These are phyloP conservation scores for Cichladusa arquata DNA, from an alignment of 2,113 vertebrate species.

Conservation along the genomic window DNA sequence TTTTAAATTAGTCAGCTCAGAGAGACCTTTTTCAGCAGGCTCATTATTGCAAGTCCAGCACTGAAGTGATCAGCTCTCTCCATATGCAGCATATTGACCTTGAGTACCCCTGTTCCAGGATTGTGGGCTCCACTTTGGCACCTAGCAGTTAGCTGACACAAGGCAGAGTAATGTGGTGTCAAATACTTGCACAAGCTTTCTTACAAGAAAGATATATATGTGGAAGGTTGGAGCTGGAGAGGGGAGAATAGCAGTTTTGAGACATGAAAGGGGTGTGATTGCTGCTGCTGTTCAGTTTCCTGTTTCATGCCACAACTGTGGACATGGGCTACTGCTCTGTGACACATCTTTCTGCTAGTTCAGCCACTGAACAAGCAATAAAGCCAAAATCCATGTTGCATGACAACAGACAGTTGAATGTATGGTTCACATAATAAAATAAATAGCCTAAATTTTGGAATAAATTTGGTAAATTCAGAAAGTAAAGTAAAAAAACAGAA, in stretches of 20 bases:
- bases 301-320: background rate
- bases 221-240: background rate
- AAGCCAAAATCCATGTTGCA: background rate
- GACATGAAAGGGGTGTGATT: background rate
- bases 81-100: background rate
- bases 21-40: background rate
- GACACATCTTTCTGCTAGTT: background rate
- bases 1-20: background rate
- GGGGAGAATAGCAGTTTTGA: background rate
- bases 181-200: background rate
- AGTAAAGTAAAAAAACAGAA: background rate
- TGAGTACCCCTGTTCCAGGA: background rate
- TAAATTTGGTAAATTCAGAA: background rate
- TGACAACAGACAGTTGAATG: background rate
- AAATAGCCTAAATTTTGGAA: background rate
- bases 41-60: rapidly evolving
- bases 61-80: background rate
- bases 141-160: background rate
- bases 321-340: background rate
- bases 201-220: background rate
- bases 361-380: background rate
- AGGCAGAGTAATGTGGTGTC: background rate
- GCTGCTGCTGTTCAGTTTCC: background rate
- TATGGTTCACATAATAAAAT: background rate
- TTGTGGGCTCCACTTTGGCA: background rate